Conservation (phyloP, 2,888 invertebrate genomes). For the Chloromyia formosa region DNA sequence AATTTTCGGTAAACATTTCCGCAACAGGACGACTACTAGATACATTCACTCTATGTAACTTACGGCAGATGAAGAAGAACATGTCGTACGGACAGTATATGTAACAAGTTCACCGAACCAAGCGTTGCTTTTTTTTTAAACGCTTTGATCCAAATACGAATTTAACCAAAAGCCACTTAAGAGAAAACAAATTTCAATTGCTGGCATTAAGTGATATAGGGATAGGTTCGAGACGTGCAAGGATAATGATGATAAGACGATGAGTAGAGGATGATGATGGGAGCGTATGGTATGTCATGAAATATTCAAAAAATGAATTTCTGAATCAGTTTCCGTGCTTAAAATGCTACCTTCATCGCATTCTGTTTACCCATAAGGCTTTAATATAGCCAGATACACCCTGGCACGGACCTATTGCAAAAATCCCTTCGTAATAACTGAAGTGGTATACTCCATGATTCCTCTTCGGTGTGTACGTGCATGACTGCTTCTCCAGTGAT, state of each 20-base stretch:
- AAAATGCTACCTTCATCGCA: background rate
- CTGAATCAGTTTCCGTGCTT: conserved; percentile 9
- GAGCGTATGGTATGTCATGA: conserved; percentile 19
- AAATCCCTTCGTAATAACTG: conserved; percentile 23
- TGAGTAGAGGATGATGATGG: conserved; percentile 40
- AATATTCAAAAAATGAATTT: conserved; percentile 43
- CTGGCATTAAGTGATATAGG: conserved; percentile 32
- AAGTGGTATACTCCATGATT: conserved; percentile 5
- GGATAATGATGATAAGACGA: conserved; percentile 40
- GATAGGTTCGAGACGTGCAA: conserved; percentile 17
- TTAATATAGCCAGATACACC: background rate
- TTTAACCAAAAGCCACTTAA: conserved; percentile 44
- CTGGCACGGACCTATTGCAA: background rate
- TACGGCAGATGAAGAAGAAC: background rate
- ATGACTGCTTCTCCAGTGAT: conserved; percentile 42
- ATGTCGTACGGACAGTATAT: background rate
- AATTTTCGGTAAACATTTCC: conserved; percentile 43
- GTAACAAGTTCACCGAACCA: conserved; percentile 28
- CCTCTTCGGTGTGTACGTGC: conserved; percentile 38
- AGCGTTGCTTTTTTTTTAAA: conserved; percentile 24
- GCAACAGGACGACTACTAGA: conserved; percentile 32
- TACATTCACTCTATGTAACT: background rate
- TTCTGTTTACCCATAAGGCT: no score
- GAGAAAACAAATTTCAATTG: conserved; percentile 43
- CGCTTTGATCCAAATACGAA: conserved; percentile 38